Evolutionary conservation across 2,113 vertebrate genomes (phyloP).

Genomic region (Copsychus sechellarum): DNA sequence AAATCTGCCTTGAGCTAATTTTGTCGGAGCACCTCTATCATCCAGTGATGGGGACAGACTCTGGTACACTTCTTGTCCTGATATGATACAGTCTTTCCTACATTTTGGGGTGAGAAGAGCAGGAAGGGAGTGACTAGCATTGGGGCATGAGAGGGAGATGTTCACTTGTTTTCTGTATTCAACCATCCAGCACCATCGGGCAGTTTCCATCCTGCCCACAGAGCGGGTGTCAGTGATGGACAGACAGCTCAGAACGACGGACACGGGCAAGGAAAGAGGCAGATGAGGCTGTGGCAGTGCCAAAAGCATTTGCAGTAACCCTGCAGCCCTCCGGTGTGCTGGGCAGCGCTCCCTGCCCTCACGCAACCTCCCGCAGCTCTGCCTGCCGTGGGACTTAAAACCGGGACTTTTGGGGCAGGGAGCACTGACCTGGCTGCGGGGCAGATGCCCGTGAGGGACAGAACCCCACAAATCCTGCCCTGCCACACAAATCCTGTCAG

Average conservation of each 20-base stretch:
- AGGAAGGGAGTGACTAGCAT: neutral
- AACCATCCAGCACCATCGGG: neutral
- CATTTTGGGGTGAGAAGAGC: neutral
- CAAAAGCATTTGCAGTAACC: neutral
- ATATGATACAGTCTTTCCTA: neutral
- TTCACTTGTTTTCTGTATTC: neutral
- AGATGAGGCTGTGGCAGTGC: neutral
- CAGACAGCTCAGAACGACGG: neutral
- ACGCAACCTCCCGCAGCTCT: neutral
- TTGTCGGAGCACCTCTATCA: neutral
- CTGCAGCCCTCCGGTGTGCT: neutral
- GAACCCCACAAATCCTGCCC: neutral
- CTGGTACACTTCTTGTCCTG: neutral
- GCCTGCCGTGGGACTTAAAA: neutral
- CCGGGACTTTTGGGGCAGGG: rapidly evolving
- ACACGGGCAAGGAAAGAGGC: neutral
- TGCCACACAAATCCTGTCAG: neutral
- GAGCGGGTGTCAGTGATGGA: rapidly evolving
- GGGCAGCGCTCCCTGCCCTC: neutral
- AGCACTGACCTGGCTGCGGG: neutral
- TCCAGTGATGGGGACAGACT: neutral
- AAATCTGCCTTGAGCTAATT: neutral
- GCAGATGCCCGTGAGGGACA: neutral
- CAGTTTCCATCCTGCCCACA: neutral
- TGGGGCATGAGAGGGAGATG: neutral